These are phyloP conservation scores for Brachyhypopomus gauderio DNA, from an alignment of 2,113 vertebrate genomes.

Conservation along the genomic window DNA sequence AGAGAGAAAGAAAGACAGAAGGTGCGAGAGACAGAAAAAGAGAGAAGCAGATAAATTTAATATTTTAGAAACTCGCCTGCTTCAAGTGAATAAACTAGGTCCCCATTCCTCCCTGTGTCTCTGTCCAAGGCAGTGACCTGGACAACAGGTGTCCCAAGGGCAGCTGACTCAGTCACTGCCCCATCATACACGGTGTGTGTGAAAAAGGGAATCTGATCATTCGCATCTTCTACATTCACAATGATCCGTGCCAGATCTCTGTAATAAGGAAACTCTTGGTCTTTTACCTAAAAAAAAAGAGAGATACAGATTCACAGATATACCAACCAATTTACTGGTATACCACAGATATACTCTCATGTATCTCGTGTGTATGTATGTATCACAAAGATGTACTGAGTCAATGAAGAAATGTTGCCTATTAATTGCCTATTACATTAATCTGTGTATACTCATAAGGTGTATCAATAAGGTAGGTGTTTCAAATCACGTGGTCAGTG, in stretches of 20 bases:
- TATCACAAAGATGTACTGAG: too few species aligned
- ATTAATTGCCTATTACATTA: too few species aligned
- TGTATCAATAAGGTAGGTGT: too few species aligned
- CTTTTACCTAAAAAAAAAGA: conserved; percentile 82
- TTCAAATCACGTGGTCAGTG: too few species aligned
- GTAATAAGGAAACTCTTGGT: conserved; percentile 96
- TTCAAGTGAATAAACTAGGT: conserved; percentile 88
- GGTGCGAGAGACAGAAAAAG: background rate
- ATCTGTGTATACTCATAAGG: too few species aligned
- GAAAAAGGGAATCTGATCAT: conserved; percentile 94
- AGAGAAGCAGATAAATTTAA: background rate
- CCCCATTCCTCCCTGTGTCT: conserved; percentile 93
- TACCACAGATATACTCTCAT: too few species aligned
- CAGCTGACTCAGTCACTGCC: conserved; percentile 85
- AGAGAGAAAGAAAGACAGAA: too few species aligned
- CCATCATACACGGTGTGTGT: conserved; percentile 87
- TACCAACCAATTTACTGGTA: background rate
- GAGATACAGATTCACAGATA: background rate
- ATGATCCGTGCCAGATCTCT: conserved; percentile 90
- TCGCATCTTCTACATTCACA: conserved; percentile 91
- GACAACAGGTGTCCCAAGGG: conserved; percentile 83
- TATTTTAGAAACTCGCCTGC: conserved; percentile 78
- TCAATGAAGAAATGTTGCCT: too few species aligned
- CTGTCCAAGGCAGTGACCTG: conserved; percentile 93
- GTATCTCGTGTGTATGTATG: too few species aligned